Evolutionary conservation across 2,888 invertebrate genomes (phyloP).

Genomic region (Leucoma salicis): DNA sequence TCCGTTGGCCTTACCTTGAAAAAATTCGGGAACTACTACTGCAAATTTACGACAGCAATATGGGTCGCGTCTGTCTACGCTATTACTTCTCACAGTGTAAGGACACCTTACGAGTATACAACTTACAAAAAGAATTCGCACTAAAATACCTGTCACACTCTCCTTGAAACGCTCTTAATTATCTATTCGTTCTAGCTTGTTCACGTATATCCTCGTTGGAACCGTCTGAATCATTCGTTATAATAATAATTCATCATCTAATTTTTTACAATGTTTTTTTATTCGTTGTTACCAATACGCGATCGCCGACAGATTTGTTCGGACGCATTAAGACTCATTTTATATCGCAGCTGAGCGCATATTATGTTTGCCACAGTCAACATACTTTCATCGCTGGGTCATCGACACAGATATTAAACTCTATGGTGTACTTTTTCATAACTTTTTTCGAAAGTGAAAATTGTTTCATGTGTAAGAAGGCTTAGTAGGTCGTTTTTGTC

Average conservation of each 20-base stretch:
- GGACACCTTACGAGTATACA: background rate
- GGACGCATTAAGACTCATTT: slow-evolving; percentile 40
- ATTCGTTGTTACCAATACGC: slow-evolving; percentile 19
- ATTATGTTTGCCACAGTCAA: slow-evolving; percentile 25
- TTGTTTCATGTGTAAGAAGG: slow-evolving; percentile 32
- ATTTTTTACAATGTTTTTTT: slow-evolving; percentile 47
- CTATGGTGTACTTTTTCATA: slow-evolving; percentile 39
- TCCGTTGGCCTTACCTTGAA: too few relatives aligned
- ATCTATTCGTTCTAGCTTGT: slow-evolving; percentile 28
- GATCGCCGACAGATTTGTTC: slow-evolving; percentile 29
- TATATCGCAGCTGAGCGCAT: slow-evolving; percentile 24
- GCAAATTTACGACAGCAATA: too few relatives aligned
- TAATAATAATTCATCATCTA: slow-evolving; percentile 41
- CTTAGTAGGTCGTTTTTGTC: slow-evolving; percentile 29
- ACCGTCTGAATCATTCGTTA: slow-evolving; percentile 51
- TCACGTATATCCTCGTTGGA: slow-evolving; percentile 30
- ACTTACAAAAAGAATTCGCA: slow-evolving; percentile 4
- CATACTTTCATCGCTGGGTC: slow-evolving; percentile 55
- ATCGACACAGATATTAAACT: slow-evolving; percentile 51
- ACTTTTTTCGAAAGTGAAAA: slow-evolving; percentile 58
- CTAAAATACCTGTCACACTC: too few relatives aligned
- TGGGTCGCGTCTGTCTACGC: background rate
- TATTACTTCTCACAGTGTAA: background rate
- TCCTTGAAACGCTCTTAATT: slow-evolving; percentile 10
- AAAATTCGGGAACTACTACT: too few relatives aligned